Percentiles rank a stretch among this genome's conserved stretches.
These are phyloP conservation scores for Gryllus longicercus DNA, from an alignment of 2,888 invertebrate genomes.

Conservation along the genomic window DNA sequence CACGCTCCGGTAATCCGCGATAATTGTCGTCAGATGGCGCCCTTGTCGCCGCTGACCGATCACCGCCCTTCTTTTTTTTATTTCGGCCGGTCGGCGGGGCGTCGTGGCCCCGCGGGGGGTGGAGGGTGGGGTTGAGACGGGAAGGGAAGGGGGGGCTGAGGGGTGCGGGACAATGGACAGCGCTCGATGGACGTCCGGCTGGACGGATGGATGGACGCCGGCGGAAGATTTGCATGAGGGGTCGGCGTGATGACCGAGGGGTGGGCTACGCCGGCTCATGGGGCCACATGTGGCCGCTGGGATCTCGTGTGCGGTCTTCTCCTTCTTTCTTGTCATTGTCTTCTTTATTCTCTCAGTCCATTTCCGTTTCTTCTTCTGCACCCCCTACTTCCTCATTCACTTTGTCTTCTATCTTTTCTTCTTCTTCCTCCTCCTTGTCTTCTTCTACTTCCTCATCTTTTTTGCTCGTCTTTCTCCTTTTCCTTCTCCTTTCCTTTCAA, in stretches of 20 bases:
- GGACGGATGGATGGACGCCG: background rate
- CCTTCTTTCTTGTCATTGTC: no score
- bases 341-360: no score
- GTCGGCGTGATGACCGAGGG: background rate
- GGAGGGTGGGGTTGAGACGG: background rate
- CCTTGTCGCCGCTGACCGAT: background rate
- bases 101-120: background rate
- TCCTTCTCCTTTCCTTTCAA: no score
- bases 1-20: slow-evolving; percentile 1
- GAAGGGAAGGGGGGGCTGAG: background rate
- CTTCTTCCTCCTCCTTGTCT: no score
- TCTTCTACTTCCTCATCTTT: no score
- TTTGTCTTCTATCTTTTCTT: no score
- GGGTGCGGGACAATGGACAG: background rate
- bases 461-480: no score
- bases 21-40: slow-evolving; percentile 6
- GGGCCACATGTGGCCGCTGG: no score
- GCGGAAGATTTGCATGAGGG: background rate
- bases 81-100: background rate
- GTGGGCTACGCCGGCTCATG: background rate
- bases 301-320: no score
- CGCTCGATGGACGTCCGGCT: background rate
- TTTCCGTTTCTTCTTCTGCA: no score
- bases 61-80: background rate
- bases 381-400: no score